Base-by-base conservation (phyloP, 2,797 vertebrate species). In the Atherinosoma microstoma region DNA sequence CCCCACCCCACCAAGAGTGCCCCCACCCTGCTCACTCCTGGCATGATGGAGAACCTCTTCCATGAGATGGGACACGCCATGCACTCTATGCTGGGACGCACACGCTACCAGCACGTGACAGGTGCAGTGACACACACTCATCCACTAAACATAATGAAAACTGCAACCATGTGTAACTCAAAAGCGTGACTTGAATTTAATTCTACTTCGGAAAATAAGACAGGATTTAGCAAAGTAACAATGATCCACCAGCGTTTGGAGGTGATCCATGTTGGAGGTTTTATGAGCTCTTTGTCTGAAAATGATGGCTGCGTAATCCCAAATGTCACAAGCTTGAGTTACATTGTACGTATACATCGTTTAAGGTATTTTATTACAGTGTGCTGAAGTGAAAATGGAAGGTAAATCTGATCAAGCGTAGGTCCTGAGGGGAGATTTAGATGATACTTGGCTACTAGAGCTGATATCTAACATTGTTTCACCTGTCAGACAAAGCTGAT, bases 31-130 rank as follows among this genome's bases (percentile, higher is more conserved):
- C 91, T 99, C 18, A 97, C 96, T 10, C 98, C 98, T 0, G 95
- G 96, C 22, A 99, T 98, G 97, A 97, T 98, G 97, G 98, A 99
- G 83, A 99, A 99, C 87, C 97, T 99, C 29, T 99, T 99, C 91
- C 98, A 99, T 27, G 98, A 99, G 89, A 99, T 99, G 98, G 98
- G 98, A 0, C 98, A 99, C 32, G 98, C 98, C 75, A 98, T 99
- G 97, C 98, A 99, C 91, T 99, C 98, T 2, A 99, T 99, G 98
- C 91, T 99, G 67, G 98, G 97, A 53, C 95, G 98, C 76, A 99
- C 98, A 51, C 95, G 94, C 42, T 99, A 99, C 91, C 98, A 99
- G 56, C 98, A 99, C 0, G 95, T 99, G 65, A 98, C 97, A 18
- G 98, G 98, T 99, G 62, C 49, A 20, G 11, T 2, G 1, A 16